phyloP scores from a whole-genome alignment of 2,113 vertebrate species.

The Rhinoderma darwinii region DNA sequence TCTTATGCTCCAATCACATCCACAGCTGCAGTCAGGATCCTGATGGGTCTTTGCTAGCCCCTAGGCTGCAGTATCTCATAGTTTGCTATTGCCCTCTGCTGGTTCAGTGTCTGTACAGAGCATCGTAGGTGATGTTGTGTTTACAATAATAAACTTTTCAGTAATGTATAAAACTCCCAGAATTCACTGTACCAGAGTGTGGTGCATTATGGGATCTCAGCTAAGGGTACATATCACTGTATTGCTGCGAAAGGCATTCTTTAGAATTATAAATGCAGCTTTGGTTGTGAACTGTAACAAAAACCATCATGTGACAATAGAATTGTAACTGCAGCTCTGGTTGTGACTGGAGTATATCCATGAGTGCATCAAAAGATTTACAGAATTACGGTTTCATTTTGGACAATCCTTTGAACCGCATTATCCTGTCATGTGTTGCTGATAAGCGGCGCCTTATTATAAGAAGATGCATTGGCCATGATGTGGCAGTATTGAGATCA shows the following conservation, averaged over 20 bases:
- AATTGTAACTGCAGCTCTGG: too few species aligned
- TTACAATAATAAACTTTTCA: too few species aligned
- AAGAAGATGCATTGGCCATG: not conserved
- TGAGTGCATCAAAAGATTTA: too few species aligned
- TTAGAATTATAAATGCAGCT: not conserved
- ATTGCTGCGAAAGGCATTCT: not conserved
- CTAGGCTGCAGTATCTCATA: not conserved
- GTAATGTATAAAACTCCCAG: too few species aligned
- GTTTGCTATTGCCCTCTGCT: not conserved
- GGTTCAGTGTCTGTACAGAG: not conserved
- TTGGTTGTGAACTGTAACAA: not conserved
- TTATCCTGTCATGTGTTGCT: not conserved
- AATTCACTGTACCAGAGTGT: not conserved
- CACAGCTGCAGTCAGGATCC: not conserved
- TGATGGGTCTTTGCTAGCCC: not conserved
- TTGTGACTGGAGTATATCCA: not conserved
- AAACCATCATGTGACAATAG: too few species aligned
- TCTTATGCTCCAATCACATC: not conserved
- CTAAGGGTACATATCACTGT: too few species aligned
- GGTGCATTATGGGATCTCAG: not conserved
- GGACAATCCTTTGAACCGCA: not conserved
- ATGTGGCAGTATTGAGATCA: constrained; percentile 61
- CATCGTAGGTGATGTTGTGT: too few species aligned
- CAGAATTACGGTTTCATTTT: too few species aligned
- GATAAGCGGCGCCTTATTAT: too few species aligned